phyloP scores from a whole-genome alignment of 2,113 vertebrate species.

The Albula glossodonta region DNA sequence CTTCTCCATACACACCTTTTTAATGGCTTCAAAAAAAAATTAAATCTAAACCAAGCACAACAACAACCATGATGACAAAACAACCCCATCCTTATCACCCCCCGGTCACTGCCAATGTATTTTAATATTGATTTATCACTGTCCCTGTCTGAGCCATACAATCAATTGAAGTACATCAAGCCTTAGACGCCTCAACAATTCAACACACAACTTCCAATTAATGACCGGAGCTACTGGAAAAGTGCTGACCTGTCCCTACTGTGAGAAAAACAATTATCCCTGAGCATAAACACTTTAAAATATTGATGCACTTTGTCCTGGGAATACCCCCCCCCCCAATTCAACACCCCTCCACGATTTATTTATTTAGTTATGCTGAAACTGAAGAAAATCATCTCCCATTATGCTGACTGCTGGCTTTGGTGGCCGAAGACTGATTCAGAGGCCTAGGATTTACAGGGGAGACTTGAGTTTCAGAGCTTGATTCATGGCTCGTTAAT shows the following conservation, averaged over 20 bases:
- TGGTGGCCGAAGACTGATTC: slow-evolving; percentile 18
- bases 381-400: slow-evolving; percentile 33
- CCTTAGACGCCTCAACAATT: slow-evolving; percentile 2
- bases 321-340: slow-evolving; percentile 24
- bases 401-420: slow-evolving; percentile 21
- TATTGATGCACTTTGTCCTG: slow-evolving; percentile 45
- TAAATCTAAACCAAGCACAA: background rate
- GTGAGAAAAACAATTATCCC: slow-evolving; percentile 38
- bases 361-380: slow-evolving; percentile 35
- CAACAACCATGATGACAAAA: background rate
- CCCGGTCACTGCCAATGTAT: slow-evolving; percentile 11
- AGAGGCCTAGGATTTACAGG: background rate
- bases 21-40: slow-evolving; percentile 22
- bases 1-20: background rate
- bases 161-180: slow-evolving; percentile 29
- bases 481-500: no score
- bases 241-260: slow-evolving; percentile 31
- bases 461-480: no score
- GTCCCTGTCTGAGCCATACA: slow-evolving; percentile 21
- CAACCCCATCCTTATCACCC: background rate
- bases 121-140: slow-evolving; percentile 33
- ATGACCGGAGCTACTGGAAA: slow-evolving; percentile 19
- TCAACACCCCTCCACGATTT: background rate
- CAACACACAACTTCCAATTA: slow-evolving; percentile 22
- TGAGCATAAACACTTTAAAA: slow-evolving; percentile 33